Conservation (phyloP, 2,113 vertebrate genomes). For the Natator depressus region DNA sequence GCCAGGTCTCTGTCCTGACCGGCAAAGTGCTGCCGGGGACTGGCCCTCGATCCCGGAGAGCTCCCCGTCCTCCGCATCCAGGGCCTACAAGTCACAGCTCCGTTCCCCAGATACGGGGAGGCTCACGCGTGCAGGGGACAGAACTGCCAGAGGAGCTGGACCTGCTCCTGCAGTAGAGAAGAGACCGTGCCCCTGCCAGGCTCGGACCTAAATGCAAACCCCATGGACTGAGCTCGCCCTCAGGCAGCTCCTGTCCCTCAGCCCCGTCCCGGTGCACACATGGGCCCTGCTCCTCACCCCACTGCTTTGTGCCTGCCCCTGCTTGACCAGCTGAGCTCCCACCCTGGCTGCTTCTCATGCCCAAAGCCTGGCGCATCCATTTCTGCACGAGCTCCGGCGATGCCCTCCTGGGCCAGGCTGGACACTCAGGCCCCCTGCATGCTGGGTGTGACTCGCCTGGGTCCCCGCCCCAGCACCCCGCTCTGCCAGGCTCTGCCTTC, state of each 20-base stretch:
- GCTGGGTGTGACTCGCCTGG: background rate
- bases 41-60: background rate
- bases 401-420: background rate
- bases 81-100: background rate
- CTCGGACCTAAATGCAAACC: background rate
- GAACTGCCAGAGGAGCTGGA: too few relatives aligned
- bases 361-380: background rate
- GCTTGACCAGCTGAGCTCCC: background rate
- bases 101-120: background rate
- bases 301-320: background rate
- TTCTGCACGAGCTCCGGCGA: background rate
- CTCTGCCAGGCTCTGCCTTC: background rate
- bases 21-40: too few relatives aligned
- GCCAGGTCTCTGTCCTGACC: background rate
- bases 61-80: background rate
- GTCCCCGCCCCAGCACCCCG: background rate
- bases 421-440: background rate
- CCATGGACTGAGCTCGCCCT: background rate
- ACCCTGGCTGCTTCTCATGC: background rate
- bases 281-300: background rate
- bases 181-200: background rate
- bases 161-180: background rate
- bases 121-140: too few relatives aligned
- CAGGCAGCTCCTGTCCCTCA: background rate
- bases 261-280: background rate